Percentiles rank a stretch among this genome's conserved stretches.
Conservation (phyloP, 2,888 invertebrate species). For the Hemistola chrysoprasaria region DNA sequence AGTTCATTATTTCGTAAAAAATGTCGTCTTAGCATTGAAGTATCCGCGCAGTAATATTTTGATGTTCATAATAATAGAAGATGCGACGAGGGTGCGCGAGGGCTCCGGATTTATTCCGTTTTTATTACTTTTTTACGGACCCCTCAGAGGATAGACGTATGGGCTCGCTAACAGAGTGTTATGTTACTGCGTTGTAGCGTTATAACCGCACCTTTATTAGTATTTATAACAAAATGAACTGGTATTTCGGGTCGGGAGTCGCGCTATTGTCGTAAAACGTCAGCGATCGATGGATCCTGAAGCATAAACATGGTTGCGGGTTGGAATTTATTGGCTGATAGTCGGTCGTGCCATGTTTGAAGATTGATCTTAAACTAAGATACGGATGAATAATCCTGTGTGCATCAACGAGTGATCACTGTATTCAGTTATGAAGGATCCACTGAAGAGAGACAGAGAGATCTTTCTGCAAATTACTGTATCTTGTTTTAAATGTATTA, state of each 20-base stretch:
- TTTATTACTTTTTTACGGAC: constrained; percentile 80
- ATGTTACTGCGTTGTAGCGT: constrained; percentile 52
- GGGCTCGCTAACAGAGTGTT: constrained; percentile 50
- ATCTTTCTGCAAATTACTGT: too few relatives aligned
- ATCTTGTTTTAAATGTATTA: too few relatives aligned
- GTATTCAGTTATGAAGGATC: too few relatives aligned
- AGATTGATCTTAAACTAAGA: too few relatives aligned
- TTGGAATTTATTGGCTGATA: too few relatives aligned
- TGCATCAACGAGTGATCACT: too few relatives aligned
- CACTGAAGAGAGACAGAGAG: too few relatives aligned
- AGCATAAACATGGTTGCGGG: background rate
- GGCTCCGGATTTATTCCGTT: constrained; percentile 72
- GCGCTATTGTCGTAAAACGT: constrained; percentile 11
- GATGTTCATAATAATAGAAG: constrained; percentile 74
- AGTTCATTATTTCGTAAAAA: constrained; percentile 43
- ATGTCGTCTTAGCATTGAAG: constrained; percentile 36
- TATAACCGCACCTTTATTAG: constrained; percentile 46
- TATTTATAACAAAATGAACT: constrained; percentile 35
- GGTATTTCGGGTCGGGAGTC: constrained; percentile 19
- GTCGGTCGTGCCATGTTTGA: too few relatives aligned
- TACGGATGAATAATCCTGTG: too few relatives aligned
- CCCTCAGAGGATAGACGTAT: constrained; percentile 49
- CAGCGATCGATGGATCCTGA: constrained; percentile 12
- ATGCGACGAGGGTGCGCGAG: constrained; percentile 54
- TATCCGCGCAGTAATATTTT: constrained; percentile 61